Base-by-base conservation (phyloP, 2,113 vertebrate genomes). In the Tretioscincus oriximinensis region DNA sequence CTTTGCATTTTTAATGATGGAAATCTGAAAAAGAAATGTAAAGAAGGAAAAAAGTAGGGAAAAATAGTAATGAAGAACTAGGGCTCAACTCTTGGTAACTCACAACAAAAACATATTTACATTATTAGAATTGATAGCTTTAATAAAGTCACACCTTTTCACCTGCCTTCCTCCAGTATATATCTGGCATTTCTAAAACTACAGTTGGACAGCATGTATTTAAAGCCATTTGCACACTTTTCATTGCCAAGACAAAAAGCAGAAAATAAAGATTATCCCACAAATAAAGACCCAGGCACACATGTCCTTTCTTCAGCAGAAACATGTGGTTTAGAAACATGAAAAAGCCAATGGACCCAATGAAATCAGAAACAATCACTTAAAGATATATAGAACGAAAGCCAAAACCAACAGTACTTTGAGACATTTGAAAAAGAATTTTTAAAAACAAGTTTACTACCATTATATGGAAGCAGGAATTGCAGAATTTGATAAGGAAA, bases 341-440 rank as follows among this genome's bases (percentile, higher is more conserved):
- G 68, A 93, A 94, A 90, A 83, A 80, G 90, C 83, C 88, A 73
- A 87, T 82, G 54, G 89, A 82, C 84, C 83, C 89, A 61, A 91
- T 72, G 76, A 84, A 95, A 95, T 93, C 89, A 94, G 88, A 92
- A 91, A 74, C 49, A 74, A 94, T 82, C 70, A 90, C 76, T 86
- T 80, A 90, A 94, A 90, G 73, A 95, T 88, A 95, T 67, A 92
- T 78, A 96, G 92, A 94, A 86, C 92, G 95, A 93, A 95, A 95
- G 95, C 96, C 97, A 96, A 97, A 96, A 97, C 97, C 98, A 98
- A 99, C 97, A 98, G 97, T 98, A 98, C 97, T 97, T 94, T 87
- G 82, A 96, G 95, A 82, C 87, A 90, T 77, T 87, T 51, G 82
- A 90, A 81, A 65, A 91, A 84, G 8, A 65, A 77, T 80, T 74